phyloP scores from a whole-genome alignment of 92 coral and sea anemone species.

The Palythoa caribaeorum region DNA sequence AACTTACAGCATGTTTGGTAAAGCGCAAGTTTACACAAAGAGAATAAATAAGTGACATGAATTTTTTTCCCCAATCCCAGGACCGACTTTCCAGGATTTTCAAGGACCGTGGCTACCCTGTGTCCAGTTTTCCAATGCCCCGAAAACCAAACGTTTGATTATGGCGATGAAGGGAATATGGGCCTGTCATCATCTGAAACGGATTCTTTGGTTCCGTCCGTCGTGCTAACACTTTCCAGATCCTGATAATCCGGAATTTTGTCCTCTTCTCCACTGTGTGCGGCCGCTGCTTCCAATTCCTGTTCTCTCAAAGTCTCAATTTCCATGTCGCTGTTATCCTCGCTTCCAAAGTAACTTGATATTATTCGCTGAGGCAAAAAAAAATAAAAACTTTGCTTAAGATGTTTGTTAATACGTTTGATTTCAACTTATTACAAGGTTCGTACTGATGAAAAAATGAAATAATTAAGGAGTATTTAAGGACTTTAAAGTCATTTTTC shows the following conservation, averaged over 20 bases:
- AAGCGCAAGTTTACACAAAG: no score
- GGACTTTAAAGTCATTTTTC: no score
- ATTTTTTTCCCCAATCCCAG: no score
- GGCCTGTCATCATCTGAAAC: conserved; percentile 30
- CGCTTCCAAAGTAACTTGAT: conserved; percentile 42
- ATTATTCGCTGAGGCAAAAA: conserved; percentile 25
- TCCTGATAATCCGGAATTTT: conserved; percentile 26
- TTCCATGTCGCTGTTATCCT: conserved; percentile 29
- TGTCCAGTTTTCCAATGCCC: no score
- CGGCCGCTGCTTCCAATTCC: background rate
- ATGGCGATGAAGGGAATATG: conserved; percentile 14
- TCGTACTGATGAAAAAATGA: no score
- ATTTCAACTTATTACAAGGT: no score
- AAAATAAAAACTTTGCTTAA: background rate
- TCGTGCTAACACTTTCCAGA: conserved; percentile 22
- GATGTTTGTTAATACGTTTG: background rate
- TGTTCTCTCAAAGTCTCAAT: conserved; percentile 18
- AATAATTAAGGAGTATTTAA: no score
- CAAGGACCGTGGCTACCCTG: no score
- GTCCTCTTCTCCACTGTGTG: conserved; percentile 30
- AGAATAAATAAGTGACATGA: no score
- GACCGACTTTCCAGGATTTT: no score
- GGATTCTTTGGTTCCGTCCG: conserved; percentile 21
- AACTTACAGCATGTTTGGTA: no score
- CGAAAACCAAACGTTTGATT: background rate